These are phyloP conservation scores for Leuciscus idus DNA, from an alignment of 2,113 vertebrate species.

Conservation along the genomic window DNA sequence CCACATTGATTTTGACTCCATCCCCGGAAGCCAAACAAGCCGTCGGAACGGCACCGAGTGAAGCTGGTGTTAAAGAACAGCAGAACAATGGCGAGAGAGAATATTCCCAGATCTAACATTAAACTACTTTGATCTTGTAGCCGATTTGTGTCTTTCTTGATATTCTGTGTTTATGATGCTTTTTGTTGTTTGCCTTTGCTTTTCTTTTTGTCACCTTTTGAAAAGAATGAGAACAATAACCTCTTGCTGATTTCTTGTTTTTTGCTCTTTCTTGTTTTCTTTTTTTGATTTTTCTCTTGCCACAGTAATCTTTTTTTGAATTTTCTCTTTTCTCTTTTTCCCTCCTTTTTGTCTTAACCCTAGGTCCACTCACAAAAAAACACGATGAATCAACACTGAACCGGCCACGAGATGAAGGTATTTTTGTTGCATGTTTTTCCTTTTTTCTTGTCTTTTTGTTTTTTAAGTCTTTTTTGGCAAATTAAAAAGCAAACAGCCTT, in stretches of 20 bases:
- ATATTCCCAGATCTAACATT: conserved; percentile 53
- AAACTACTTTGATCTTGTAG: conserved; percentile 74
- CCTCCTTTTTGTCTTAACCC: conserved; percentile 90
- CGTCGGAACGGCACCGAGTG: conserved; percentile 46
- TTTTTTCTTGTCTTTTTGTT: conserved; percentile 80
- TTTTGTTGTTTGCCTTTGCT: conserved; percentile 69
- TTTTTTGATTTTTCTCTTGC: conserved; percentile 81
- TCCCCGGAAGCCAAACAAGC: conserved; percentile 45
- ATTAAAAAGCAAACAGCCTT: conserved; percentile 49
- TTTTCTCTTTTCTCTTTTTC: conserved; percentile 86
- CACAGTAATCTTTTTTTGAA: conserved; percentile 87
- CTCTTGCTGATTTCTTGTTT: conserved; percentile 80
- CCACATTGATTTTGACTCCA: conserved; percentile 55
- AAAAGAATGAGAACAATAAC: conserved; percentile 69
- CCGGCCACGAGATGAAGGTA: conserved; percentile 85
- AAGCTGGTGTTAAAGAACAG: conserved; percentile 53
- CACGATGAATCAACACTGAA: conserved; percentile 85
- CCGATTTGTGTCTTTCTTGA: conserved; percentile 78
- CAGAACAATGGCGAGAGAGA: conserved; percentile 50
- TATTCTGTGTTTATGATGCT: conserved; percentile 81
- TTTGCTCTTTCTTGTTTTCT: conserved; percentile 83
- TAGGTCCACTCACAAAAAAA: conserved; percentile 98
- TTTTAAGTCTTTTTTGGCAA: conserved; percentile 74
- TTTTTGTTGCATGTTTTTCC: conserved; percentile 88
- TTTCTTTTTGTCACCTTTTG: conserved; percentile 74